A percentile compares a stretch with the other conserved stretches of the same genome.
These are phyloP conservation scores for Lasioglossum leucozonium DNA, from an alignment of 2,888 invertebrate genomes.

Conservation along the genomic window DNA sequence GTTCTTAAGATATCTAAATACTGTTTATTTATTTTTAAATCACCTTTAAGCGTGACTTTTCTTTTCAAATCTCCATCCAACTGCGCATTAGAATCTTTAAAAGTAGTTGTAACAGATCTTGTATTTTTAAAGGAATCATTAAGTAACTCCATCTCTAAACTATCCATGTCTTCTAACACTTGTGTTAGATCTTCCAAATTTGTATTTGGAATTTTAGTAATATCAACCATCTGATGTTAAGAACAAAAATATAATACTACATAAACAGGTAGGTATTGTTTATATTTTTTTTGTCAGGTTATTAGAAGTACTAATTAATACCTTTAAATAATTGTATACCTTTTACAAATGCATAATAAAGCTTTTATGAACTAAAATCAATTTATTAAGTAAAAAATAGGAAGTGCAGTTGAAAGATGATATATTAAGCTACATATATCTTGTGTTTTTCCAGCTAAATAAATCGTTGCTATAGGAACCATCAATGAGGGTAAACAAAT, in stretches of 20 bases:
- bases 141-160: constrained; percentile 75
- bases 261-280: not conserved
- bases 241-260: constrained; percentile 1
- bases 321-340: not conserved
- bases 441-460: constrained; percentile 4
- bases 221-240: constrained; percentile 60
- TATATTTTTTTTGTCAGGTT: not conserved
- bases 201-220: constrained; percentile 56
- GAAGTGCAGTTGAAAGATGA: not conserved
- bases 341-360: not conserved
- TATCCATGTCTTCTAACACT: constrained; percentile 74
- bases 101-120: constrained; percentile 46
- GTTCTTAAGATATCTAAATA: not conserved
- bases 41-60: constrained; percentile 78
- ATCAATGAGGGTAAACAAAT: not conserved
- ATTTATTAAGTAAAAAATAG: not conserved
- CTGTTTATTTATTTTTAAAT: constrained; percentile 16
- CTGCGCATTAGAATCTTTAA: constrained; percentile 40
- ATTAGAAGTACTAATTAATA: not conserved
- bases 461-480: constrained; percentile 39
- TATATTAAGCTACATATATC: not conserved
- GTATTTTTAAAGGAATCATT: constrained; percentile 64
- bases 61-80: constrained; percentile 69
- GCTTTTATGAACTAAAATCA: not conserved
- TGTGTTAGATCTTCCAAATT: constrained; percentile 68